Evolutionary conservation across 2,797 vertebrate species (phyloP), one percentile per base, ranked within the genome.

Genomic region (Sternarchorhynchus goeldii): DNA sequence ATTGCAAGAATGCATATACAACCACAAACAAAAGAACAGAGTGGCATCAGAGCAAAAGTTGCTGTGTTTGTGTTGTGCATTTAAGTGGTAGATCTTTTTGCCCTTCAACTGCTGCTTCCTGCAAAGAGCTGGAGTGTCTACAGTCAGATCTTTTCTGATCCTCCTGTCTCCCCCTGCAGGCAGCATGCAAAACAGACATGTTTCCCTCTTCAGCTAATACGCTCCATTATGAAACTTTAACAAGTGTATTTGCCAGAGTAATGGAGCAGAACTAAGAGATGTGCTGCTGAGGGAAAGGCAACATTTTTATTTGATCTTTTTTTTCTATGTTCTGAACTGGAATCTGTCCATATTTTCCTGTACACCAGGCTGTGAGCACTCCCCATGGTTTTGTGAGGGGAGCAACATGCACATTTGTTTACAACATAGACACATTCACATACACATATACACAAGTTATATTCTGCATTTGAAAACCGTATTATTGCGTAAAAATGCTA

Each of bases 141-240:
- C 86, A 82, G 88, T 88, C 83, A 79, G 69, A 66, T 82, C 77
- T 81, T 83, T 17, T 76, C 79, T 88, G 88, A 91, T 88, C 83
- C 85, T 82, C 41, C 34, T 21, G 64, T 79, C 87, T 41, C 29
- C 85, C 85, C 86, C 85, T 83, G 81, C 79, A 85, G 62, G 76
- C 53, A 83, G 76, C 74, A 86, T 83, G 87, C 81, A 87, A 82
- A 75, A 82, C 82, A 78, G 73, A 81, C 83, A 85, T 81, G 81
- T 76, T 66, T 50, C 79, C 78, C 63, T 80, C 60, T 67, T 74
- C 45, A 85, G 80, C 83, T 79, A 88, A 88, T 89, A 85, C 77
- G 77, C 83, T 86, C 84, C 87, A 88, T 91, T 89, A 89, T 88
- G 86, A 90, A 87, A 88, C 72, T 82, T 83, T 90, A 91, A 91